A percentile compares a stretch with the other conserved stretches of the same genome.
Evolutionary conservation across 2,888 invertebrate genomes (phyloP).

Genomic region (Dryobotodes eremita): DNA sequence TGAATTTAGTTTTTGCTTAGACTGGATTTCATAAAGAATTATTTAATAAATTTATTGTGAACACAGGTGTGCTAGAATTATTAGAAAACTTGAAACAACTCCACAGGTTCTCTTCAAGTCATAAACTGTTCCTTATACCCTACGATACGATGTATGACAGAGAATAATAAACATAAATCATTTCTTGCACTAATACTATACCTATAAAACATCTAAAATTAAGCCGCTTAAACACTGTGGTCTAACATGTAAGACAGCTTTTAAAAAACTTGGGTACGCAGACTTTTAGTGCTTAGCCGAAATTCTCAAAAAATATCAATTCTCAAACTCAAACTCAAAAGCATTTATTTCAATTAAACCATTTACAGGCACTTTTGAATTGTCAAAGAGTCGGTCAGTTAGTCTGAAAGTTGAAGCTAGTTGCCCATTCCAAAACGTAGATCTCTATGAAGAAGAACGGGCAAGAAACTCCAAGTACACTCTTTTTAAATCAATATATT

Average conservation of each 20-base stretch:
- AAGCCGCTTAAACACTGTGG: not conserved
- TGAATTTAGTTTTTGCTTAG: slow-evolving; percentile 12
- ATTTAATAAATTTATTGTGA: not conserved
- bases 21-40: not conserved
- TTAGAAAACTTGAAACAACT: not conserved
- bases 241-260: not conserved
- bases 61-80: not conserved
- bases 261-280: not conserved
- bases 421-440: too few species aligned
- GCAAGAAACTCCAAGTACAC: too few species aligned
- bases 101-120: not conserved
- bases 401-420: too few species aligned
- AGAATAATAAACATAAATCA: not conserved
- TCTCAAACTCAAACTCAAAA: too few species aligned
- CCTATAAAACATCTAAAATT: not conserved
- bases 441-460: too few species aligned
- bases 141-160: not conserved
- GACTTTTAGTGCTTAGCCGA: not conserved
- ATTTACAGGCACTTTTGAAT: too few species aligned
- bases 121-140: not conserved
- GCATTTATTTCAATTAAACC: too few species aligned
- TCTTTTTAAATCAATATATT: too few species aligned
- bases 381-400: too few species aligned
- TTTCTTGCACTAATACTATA: not conserved
- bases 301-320: not conserved